Conservation (phyloP, 2,888 invertebrate species). For the Chloroclystis v-ata region DNA sequence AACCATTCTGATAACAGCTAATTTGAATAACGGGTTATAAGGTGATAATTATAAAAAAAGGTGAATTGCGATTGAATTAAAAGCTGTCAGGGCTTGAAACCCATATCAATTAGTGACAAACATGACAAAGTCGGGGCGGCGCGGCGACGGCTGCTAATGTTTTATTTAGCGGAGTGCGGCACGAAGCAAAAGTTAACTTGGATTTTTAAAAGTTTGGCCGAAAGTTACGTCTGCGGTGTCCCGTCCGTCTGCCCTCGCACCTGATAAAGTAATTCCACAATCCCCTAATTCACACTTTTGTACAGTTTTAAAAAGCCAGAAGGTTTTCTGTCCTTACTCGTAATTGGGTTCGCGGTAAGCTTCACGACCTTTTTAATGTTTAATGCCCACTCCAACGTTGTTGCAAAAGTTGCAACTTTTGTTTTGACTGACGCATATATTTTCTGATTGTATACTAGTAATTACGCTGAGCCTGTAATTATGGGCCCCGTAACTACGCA, state of each 20-base stretch:
- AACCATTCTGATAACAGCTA: slow-evolving; percentile 9
- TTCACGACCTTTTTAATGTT: slow-evolving; percentile 53
- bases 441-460: slow-evolving; percentile 15
- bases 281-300: slow-evolving; percentile 73
- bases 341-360: slow-evolving; percentile 60
- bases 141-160: slow-evolving; percentile 56
- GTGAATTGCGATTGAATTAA: slow-evolving; percentile 43
- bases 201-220: slow-evolving; percentile 73
- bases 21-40: neutral
- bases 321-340: slow-evolving; percentile 50
- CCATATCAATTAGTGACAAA: slow-evolving; percentile 68
- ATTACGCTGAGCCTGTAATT: slow-evolving; percentile 30
- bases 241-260: slow-evolving; percentile 60
- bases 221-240: slow-evolving; percentile 60
- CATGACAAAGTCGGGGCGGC: slow-evolving; percentile 53
- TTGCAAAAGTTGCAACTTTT: slow-evolving; percentile 19
- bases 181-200: slow-evolving; percentile 65
- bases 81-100: slow-evolving; percentile 49
- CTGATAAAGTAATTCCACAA: slow-evolving; percentile 73
- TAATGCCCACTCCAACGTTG: slow-evolving; percentile 30
- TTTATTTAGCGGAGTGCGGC: slow-evolving; percentile 57
- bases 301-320: slow-evolving; percentile 68
- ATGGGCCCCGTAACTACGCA: slow-evolving; percentile 21
- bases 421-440: slow-evolving; percentile 32
- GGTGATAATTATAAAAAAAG: slow-evolving; percentile 9